phyloP scores from a whole-genome alignment of 2,797 vertebrate genomes.

The Pseudocheirus occidentalis region DNA sequence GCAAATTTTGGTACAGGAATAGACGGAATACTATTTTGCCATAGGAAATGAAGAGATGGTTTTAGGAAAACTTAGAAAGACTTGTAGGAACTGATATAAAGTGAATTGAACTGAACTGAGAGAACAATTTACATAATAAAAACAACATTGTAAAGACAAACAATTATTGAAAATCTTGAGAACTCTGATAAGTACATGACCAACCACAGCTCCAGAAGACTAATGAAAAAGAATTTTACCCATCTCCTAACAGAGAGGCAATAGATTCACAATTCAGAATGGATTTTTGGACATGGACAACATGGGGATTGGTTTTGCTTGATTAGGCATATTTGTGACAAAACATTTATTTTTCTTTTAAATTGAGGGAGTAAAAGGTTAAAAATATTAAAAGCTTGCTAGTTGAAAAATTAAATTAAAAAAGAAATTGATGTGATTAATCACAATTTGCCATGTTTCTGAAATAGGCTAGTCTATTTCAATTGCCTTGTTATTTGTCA shows the following conservation, averaged over 20 bases:
- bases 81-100: background rate
- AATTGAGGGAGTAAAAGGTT: background rate
- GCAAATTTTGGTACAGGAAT: background rate
- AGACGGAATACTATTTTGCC: background rate
- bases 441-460: slow-evolving; percentile 27
- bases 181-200: background rate
- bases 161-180: background rate
- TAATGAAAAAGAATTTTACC: background rate
- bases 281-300: background rate
- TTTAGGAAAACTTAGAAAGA: background rate
- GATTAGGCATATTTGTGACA: background rate
- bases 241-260: background rate
- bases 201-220: background rate
- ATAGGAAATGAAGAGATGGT: background rate
- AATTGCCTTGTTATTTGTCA: background rate
- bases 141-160: background rate
- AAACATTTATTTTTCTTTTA: background rate
- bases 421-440: slow-evolving; percentile 15
- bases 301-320: background rate
- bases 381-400: background rate
- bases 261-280: background rate
- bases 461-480: background rate
- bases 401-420: background rate
- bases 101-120: background rate
- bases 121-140: background rate